These are phyloP conservation scores for Sycophila texana DNA, from an alignment of 2,888 invertebrate species.

Conservation along the genomic window DNA sequence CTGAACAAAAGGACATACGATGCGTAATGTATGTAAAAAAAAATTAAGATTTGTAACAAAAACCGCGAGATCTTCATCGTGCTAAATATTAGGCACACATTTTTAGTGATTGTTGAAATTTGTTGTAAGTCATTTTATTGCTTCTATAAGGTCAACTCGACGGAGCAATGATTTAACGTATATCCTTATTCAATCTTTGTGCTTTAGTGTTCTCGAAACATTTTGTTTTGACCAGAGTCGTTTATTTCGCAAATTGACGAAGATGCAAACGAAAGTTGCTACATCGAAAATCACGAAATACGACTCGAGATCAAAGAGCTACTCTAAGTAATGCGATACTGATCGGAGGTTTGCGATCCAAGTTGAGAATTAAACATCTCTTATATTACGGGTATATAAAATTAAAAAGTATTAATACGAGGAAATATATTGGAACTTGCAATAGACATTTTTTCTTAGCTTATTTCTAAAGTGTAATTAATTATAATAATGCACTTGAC, in stretches of 20 bases:
- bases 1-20: conserved; percentile 28
- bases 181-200: conserved; percentile 20
- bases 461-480: conserved; percentile 1
- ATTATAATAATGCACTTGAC: conserved; percentile 15
- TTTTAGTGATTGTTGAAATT: not conserved
- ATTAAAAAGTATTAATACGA: not conserved
- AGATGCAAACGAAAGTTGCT: not conserved
- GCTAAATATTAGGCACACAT: too few species aligned
- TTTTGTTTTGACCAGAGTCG: not conserved
- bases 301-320: not conserved
- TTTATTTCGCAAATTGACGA: not conserved
- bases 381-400: not conserved
- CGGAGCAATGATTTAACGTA: too few species aligned
- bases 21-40: not conserved
- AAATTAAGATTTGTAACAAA: too few species aligned
- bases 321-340: conserved; percentile 11
- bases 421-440: conserved; percentile 22
- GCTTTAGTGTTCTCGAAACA: not conserved
- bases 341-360: conserved; percentile 4
- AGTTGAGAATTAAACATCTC: conserved; percentile 1
- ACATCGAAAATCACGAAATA: too few species aligned
- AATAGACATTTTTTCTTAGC: conserved; percentile 5
- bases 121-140: not conserved
- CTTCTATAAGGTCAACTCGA: too few species aligned
- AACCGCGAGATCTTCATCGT: too few species aligned